phyloP scores from a whole-genome alignment of 1,140 invertebrate species.

The Drosophila repleta region DNA sequence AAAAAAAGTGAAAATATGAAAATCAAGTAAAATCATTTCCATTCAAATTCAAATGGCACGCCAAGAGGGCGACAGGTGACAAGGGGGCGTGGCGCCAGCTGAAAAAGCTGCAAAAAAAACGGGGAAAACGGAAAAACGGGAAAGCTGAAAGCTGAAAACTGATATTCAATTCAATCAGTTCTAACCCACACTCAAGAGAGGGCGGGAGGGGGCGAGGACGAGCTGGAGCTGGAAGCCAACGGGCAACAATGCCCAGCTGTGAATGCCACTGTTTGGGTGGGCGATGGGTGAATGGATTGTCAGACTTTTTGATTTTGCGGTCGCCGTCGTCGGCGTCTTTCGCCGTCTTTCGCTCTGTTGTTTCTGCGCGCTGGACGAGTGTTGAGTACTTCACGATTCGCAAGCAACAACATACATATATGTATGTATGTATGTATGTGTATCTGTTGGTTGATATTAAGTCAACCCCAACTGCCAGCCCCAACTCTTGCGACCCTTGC shows the following conservation, averaged over 20 bases:
- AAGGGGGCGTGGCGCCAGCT: slow-evolving; percentile 16
- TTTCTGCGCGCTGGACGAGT: slow-evolving; percentile 1
- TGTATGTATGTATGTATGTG: too few relatives aligned
- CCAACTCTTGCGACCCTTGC: neutral
- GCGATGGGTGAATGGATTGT: slow-evolving; percentile 50
- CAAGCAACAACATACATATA: slow-evolving; percentile 3
- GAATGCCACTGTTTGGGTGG: slow-evolving; percentile 16
- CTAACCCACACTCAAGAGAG: slow-evolving; percentile 33
- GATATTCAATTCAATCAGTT: slow-evolving; percentile 81
- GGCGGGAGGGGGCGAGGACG: neutral
- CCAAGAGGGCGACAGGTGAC: slow-evolving; percentile 10
- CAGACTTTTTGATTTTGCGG: slow-evolving; percentile 59
- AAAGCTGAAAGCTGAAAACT: slow-evolving; percentile 41
- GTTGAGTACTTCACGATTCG: slow-evolving; percentile 34
- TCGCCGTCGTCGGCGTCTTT: slow-evolving; percentile 15
- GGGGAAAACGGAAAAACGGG: too few relatives aligned
- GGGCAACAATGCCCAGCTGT: slow-evolving; percentile 49
- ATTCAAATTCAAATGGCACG: slow-evolving; percentile 79
- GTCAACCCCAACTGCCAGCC: neutral
- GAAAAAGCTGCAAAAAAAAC: neutral
- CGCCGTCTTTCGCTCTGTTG: slow-evolving; percentile 11
- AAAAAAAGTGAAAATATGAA: slow-evolving; percentile 56
- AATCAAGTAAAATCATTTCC: slow-evolving; percentile 80
- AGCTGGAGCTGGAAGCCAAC: neutral
- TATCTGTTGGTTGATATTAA: slow-evolving; percentile 32